Percentiles rank a stretch among this genome's conserved stretches.
Evolutionary conservation across 2,113 vertebrate genomes (phyloP).

Genomic region (Myotis lucifugus): DNA sequence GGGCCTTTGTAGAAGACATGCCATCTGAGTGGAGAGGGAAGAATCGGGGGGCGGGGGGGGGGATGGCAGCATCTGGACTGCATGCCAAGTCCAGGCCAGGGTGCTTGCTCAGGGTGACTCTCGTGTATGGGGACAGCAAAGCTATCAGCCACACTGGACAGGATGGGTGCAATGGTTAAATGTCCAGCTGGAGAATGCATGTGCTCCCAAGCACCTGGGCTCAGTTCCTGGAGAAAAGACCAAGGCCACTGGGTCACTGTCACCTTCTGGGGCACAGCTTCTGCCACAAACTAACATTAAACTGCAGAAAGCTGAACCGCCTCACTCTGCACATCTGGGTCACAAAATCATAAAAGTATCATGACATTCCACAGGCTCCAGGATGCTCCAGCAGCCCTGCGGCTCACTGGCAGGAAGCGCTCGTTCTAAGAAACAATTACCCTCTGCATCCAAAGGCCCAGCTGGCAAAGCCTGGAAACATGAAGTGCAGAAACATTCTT

Average conservation of each 20-base stretch:
- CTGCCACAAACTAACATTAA: neutral
- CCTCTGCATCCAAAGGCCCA: neutral
- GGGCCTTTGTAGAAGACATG: neutral
- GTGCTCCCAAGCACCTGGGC: neutral
- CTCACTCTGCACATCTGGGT: neutral
- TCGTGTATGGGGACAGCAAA: neutral
- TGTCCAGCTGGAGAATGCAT: neutral
- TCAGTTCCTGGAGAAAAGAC: neutral
- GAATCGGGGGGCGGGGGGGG: neutral
- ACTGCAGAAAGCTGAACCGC: neutral
- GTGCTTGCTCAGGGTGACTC: neutral
- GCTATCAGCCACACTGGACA: rapidly evolving
- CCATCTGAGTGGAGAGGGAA: neutral
- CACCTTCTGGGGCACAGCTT: neutral
- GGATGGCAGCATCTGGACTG: rapidly evolving
- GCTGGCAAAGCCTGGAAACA: neutral
- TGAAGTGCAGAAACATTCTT: neutral
- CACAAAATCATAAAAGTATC: neutral
- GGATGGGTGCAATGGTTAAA: neutral
- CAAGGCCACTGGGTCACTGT: neutral
- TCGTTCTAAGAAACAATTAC: neutral
- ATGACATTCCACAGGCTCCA: neutral
- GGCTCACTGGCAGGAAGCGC: neutral
- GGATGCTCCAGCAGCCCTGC: neutral
- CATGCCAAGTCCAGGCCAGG: neutral